These are phyloP conservation scores for Melinopterus prodromus DNA, from an alignment of 2,888 invertebrate genomes.

Conservation along the genomic window DNA sequence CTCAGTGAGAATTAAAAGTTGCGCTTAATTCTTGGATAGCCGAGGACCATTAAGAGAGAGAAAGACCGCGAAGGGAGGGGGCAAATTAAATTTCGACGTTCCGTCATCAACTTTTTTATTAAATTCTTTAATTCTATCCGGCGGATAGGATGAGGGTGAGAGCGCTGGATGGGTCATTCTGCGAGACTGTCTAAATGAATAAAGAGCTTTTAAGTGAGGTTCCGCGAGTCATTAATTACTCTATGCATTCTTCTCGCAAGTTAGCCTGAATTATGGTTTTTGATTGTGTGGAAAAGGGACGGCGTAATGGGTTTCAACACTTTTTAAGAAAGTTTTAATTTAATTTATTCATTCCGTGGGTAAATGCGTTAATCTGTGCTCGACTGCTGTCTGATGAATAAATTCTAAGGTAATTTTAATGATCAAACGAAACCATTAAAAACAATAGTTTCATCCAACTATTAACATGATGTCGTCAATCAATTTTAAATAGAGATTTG, in stretches of 20 bases:
- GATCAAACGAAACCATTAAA: too few species aligned
- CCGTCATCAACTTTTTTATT: background rate
- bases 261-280: background rate
- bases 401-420: too few species aligned
- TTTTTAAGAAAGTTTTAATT: constrained; percentile 4
- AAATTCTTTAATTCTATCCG: background rate
- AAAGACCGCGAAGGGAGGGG: background rate
- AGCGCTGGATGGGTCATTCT: too few species aligned
- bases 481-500: too few species aligned
- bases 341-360: background rate
- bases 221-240: background rate
- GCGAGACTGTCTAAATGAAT: background rate
- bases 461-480: too few species aligned
- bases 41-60: background rate
- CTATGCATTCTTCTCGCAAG: background rate
- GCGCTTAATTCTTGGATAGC: background rate
- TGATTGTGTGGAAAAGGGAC: background rate
- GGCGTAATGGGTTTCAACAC: background rate
- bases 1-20: background rate
- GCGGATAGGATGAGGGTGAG: background rate
- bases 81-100: background rate
- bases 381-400: too few species aligned
- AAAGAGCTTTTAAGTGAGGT: background rate
- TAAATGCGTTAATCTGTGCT: too few species aligned
- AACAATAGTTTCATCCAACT: too few species aligned